Conservation (phyloP, 2,888 invertebrate genomes). For the Cataglyphis cursor region DNA sequence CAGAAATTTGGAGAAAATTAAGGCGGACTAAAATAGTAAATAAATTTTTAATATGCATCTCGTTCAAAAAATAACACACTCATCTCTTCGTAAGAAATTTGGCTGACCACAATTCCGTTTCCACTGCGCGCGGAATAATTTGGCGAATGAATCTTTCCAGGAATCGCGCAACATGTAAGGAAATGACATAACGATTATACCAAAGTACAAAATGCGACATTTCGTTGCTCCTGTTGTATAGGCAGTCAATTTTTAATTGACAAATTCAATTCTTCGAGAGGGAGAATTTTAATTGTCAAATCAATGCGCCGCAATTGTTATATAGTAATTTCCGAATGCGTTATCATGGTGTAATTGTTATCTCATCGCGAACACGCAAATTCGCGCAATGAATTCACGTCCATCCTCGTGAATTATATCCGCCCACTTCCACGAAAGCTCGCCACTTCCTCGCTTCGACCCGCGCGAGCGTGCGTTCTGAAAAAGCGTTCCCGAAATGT, state of each 20-base stretch:
- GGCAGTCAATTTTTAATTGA: background rate
- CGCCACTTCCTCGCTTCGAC: slow-evolving; percentile 42
- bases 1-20: background rate
- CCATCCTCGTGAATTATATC: background rate
- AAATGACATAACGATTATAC: background rate
- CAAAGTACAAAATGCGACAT: background rate
- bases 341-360: background rate
- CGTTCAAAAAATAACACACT: background rate
- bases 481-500: slow-evolving; percentile 33
- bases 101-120: slow-evolving; percentile 38
- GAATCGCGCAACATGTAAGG: background rate
- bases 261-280: background rate
- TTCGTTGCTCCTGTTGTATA: background rate
- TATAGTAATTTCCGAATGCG: background rate
- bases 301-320: background rate
- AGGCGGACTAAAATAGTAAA: background rate
- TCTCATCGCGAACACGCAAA: background rate
- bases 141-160: background rate
- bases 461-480: slow-evolving; percentile 16
- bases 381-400: background rate
- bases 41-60: background rate
- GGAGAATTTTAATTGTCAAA: background rate
- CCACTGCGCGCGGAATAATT: slow-evolving; percentile 16
- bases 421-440: slow-evolving; percentile 12
- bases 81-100: slow-evolving; percentile 12